Percentiles rank a stretch among this genome's conserved stretches.
These are phyloP conservation scores for Leptoteleia sp. DNA, from an alignment of 1,140 invertebrate genomes.

Conservation along the genomic window DNA sequence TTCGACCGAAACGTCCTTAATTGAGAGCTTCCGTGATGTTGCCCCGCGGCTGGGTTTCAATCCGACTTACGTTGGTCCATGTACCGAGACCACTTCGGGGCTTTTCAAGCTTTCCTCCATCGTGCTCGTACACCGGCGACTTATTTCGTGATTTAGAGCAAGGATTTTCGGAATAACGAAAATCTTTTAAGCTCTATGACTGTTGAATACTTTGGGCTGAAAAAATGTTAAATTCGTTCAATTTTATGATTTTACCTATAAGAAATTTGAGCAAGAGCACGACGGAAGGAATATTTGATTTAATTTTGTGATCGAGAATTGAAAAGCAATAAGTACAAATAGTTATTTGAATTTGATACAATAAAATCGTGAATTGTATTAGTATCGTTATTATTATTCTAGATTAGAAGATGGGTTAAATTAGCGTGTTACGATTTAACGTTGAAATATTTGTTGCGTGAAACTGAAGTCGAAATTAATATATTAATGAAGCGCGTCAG, in stretches of 20 bases:
- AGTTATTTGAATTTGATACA: too few relatives aligned
- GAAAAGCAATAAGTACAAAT: too few relatives aligned
- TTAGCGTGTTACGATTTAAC: too few relatives aligned
- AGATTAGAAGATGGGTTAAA: too few relatives aligned
- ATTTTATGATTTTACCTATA: constrained; percentile 10
- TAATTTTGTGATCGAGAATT: too few relatives aligned
- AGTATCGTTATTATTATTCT: too few relatives aligned
- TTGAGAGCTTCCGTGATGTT: constrained; percentile 59
- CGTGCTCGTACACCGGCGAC: constrained; percentile 52
- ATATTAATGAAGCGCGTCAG: constrained; percentile 19
- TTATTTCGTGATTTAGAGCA: constrained; percentile 76
- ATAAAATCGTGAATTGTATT: too few relatives aligned
- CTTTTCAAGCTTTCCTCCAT: constrained; percentile 59
- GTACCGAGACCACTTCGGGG: constrained; percentile 59
- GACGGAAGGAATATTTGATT: too few relatives aligned
- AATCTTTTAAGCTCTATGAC: constrained; percentile 55
- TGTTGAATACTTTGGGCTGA: too few relatives aligned
- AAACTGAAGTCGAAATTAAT: constrained; percentile 19
- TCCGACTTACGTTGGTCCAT: constrained; percentile 52
- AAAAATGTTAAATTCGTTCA: background rate
- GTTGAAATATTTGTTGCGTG: too few relatives aligned
- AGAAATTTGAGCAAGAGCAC: too few relatives aligned
- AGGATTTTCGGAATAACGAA: constrained; percentile 51
- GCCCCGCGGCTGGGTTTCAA: constrained; percentile 53
- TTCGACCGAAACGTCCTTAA: constrained; percentile 54